These are phyloP conservation scores for Nematostella vectensis DNA, from an alignment of 92 coral and sea anemone genomes.

Conservation along the genomic window DNA sequence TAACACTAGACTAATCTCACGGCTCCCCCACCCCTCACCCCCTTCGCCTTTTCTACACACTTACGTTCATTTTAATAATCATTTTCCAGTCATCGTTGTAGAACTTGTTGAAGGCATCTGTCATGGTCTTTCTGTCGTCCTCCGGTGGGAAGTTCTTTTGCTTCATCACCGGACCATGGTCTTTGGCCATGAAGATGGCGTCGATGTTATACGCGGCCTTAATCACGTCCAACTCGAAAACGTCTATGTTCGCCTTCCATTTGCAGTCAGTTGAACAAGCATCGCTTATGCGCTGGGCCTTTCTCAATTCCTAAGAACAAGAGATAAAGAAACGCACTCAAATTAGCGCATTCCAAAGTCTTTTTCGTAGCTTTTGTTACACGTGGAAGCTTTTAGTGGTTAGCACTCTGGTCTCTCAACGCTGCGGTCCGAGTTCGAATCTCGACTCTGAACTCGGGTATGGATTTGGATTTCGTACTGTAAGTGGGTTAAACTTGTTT, in stretches of 20 bases:
- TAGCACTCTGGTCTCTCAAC: too few relatives aligned
- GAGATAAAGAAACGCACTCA: neutral
- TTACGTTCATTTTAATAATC: slow-evolving; percentile 19
- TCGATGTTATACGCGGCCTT: slow-evolving; percentile 18
- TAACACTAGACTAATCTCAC: too few relatives aligned
- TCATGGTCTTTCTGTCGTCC: slow-evolving; percentile 29
- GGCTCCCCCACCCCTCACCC: too few relatives aligned
- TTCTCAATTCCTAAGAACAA: slow-evolving; percentile 14
- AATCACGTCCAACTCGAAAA: slow-evolving; percentile 24
- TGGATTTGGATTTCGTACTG: too few relatives aligned
- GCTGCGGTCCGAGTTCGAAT: too few relatives aligned
- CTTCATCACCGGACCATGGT: slow-evolving; percentile 19
- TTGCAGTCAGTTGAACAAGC: slow-evolving; percentile 12
- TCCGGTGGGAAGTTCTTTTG: slow-evolving; percentile 36
- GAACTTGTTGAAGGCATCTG: slow-evolving; percentile 26
- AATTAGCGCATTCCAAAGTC: neutral
- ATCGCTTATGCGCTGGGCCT: slow-evolving; percentile 13
- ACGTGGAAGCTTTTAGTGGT: too few relatives aligned
- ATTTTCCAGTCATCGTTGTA: slow-evolving; percentile 17
- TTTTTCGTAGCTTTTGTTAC: too few relatives aligned
- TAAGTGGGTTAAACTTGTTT: too few relatives aligned
- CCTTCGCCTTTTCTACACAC: too few relatives aligned
- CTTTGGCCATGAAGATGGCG: slow-evolving; percentile 27
- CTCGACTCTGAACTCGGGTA: too few relatives aligned
- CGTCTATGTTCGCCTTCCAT: slow-evolving; percentile 23